Evolutionary conservation across 23 tunicate genomes (phyloP), one percentile per base, ranked within the genome.

Genomic region (Styela clava): DNA sequence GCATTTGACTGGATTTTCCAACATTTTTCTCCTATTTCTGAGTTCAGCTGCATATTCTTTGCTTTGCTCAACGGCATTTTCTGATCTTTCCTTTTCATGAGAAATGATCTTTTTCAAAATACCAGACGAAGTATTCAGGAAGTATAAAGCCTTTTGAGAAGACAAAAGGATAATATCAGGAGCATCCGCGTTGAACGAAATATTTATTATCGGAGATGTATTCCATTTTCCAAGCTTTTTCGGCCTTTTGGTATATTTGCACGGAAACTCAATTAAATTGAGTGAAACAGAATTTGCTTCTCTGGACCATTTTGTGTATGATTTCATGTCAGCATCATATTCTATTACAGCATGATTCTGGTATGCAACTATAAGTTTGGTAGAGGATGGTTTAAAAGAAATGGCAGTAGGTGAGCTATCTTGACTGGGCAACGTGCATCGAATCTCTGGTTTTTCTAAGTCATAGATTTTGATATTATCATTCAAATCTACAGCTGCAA

Each of bases 271-370:
- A 44, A 44, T 20, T 18, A 76, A 44, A 44, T 76, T 76, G 1
- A 76, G 28, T 9, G 25, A 52, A 26, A 56, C 81, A 33, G 35
- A 24, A 18, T 62, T 74, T 0, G 69, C 69, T 2, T 78, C 25
- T 62, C 70, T 83, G 16, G 83, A 85, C 94, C 94, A 88, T 3
- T 78, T 35, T 0, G 88, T 88, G 79, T 88, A 88, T 0, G 35
- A 12, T 33, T 78, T 69, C 23, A 68, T 34, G 1, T 24, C 64
- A 21, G 83, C 69, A 37, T 78, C 37, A 79, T 62, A 88, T 68
- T 88, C 94, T 27, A 88, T 36, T 9, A 76, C 81, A 16, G 24
- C 21, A 52, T 76, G 65, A n/a, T 76, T 31, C 21, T 76, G 63
- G 31, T 76, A 76, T 1, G 74, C 89, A 24, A 82, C 69, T 27